Evolutionary conservation across 2,888 invertebrate genomes (phyloP), one percentile per base, ranked within the genome.

Genomic region (Tricholauxania praeusta): DNA sequence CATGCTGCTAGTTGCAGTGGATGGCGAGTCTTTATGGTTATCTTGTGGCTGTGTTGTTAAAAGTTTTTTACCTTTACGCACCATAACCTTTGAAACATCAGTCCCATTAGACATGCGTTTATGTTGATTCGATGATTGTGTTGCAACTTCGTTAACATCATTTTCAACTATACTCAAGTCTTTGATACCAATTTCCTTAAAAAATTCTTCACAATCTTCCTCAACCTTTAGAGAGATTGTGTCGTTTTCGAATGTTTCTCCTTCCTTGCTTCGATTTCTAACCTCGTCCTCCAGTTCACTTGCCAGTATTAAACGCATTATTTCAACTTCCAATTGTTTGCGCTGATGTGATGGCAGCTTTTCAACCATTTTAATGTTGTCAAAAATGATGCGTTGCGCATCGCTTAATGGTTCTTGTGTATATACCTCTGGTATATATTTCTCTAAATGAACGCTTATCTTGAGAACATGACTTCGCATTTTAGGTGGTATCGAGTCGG

Each of bases 301-400:
- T 1, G 32, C 69, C 1, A 84, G 70, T 57, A 84, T 76, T 12
- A 80, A 52, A 32, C 82, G 76, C 51, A 84, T 69, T 1, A 84
- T 71, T 19, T 84, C 85, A 10, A 75, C 78, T 73, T 84, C 84
- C 22, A 84, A 60, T 0, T 74, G 75, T 8, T 75, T 72, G 3
- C 77, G 81, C 22, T 75, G 72, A 2, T 49, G 22, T 5, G 65
- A 8, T 0, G 82, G 69, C 15, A 84, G 59, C 2, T 57, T 52
- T 47, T 80, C 74, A 3, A 79, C 71, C 12, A 79, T 74, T 0
- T 68, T 47, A 19, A 78, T 22, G 47, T 82, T 81, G 0, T 75
- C 52, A 8, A 79, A 73, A 12, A 81, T 17, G 8, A 78, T 55
- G n/a, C 70, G 22, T 32, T 72, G 75, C 7, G 67, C 28, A 1